phyloP scores from a whole-genome alignment of 2,113 vertebrate species.

The Circaetus cinerascens region DNA sequence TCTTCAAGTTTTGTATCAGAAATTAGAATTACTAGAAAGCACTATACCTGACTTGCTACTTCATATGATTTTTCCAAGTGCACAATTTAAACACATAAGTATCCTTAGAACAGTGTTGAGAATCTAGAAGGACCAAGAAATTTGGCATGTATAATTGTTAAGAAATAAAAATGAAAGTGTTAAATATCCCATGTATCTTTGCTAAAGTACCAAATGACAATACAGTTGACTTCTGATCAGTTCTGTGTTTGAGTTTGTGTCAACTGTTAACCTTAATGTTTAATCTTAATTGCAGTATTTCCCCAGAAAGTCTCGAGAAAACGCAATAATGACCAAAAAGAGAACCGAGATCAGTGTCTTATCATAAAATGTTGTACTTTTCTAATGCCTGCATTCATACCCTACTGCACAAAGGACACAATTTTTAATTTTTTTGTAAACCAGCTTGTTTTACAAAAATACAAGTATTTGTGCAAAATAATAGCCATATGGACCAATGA shows the following conservation, averaged over 20 bases:
- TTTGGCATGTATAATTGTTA: fast-evolving
- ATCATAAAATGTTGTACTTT: neutral
- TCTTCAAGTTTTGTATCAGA: neutral
- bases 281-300: neutral
- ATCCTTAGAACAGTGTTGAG: neutral
- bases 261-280: neutral
- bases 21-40: neutral
- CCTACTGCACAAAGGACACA: neutral
- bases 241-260: neutral
- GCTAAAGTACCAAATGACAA: neutral
- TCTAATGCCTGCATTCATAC: neutral
- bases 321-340: neutral
- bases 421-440: neutral
- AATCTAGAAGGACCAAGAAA: neutral
- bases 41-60: neutral
- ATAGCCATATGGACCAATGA: neutral
- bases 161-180: neutral
- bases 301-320: neutral
- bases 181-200: neutral
- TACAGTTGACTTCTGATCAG: neutral
- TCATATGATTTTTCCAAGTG: neutral
- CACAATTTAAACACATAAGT: neutral
- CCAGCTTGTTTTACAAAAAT: neutral
- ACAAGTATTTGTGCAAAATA: neutral
- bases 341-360: neutral